These are phyloP conservation scores for Sander vitreus DNA, from an alignment of 2,113 vertebrate genomes.

Conservation along the genomic window DNA sequence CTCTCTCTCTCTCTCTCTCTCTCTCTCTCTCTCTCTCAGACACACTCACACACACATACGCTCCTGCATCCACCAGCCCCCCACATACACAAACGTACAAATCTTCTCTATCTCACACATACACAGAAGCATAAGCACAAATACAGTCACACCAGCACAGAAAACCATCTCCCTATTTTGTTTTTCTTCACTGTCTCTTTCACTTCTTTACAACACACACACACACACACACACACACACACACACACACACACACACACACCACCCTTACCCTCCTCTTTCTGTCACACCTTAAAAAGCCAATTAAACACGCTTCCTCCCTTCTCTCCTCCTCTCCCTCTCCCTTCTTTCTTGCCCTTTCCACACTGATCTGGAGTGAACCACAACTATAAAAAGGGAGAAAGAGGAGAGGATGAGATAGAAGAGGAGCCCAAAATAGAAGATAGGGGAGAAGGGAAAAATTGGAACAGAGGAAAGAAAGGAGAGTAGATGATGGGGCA, in stretches of 20 bases:
- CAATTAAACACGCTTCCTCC: conserved; percentile 81
- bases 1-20: conserved; percentile 34
- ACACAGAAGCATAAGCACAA: conserved; percentile 54
- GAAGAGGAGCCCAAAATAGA: conserved; percentile 61
- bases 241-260: conserved; percentile 28
- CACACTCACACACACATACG: conserved; percentile 16
- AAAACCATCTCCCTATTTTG: conserved; percentile 61
- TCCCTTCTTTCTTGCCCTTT: conserved; percentile 58
- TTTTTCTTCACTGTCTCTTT: conserved; percentile 69
- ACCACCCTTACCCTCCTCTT: conserved; percentile 56
- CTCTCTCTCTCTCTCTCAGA: neutral
- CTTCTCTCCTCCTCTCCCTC: conserved; percentile 50
- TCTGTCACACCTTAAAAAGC: conserved; percentile 84
- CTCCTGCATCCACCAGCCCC: conserved; percentile 34
- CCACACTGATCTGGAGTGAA: conserved; percentile 65
- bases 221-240: conserved; percentile 22
- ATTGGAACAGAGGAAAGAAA: conserved; percentile 24
- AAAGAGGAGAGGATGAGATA: conserved; percentile 39
- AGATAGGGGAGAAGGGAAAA: conserved; percentile 41
- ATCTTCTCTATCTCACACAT: conserved; percentile 39
- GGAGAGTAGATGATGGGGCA: conserved; percentile 11
- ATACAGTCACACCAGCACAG: conserved; percentile 58
- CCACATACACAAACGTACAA: conserved; percentile 30
- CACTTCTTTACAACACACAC: conserved; percentile 54
- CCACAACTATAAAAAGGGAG: conserved; percentile 57